phyloP scores from a whole-genome alignment of 2,888 invertebrate genomes.

The Actias luna region DNA sequence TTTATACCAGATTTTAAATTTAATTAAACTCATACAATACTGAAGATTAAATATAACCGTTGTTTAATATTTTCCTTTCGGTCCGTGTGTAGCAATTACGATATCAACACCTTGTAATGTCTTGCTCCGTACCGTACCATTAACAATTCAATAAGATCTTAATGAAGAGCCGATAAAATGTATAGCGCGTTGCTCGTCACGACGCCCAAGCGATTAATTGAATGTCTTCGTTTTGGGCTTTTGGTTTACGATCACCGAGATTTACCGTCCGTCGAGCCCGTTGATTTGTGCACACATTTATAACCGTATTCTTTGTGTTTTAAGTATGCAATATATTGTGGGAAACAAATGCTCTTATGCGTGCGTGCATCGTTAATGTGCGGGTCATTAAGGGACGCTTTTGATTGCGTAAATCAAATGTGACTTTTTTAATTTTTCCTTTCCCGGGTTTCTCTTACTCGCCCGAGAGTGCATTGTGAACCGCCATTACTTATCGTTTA shows the following conservation, averaged over 20 bases:
- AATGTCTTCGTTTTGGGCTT: conserved; percentile 60
- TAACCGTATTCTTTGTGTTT: conserved; percentile 64
- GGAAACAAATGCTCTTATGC: conserved; percentile 66
- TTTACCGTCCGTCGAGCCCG: conserved; percentile 61
- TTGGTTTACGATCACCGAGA: conserved; percentile 65
- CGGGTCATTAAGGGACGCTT: conserved; percentile 18
- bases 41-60: conserved; percentile 27
- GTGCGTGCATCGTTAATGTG: conserved; percentile 55
- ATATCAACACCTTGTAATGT: conserved; percentile 72
- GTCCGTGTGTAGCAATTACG: conserved; percentile 64
- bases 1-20: conserved; percentile 20
- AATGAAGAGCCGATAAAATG: conserved; percentile 78
- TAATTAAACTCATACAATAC: not conserved
- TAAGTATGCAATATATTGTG: conserved; percentile 71
- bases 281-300: conserved; percentile 72
- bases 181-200: conserved; percentile 74
- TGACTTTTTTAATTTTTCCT: conserved; percentile 17
- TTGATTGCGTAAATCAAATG: conserved; percentile 28
- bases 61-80: conserved; percentile 51
- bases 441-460: conserved; percentile 1
- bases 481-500: not conserved
- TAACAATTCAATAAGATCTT: conserved; percentile 76
- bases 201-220: conserved; percentile 70
- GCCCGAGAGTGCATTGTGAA: not conserved
- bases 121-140: conserved; percentile 57